Conservation (phyloP, 2,888 invertebrate genomes). For the Acleris cristana region DNA sequence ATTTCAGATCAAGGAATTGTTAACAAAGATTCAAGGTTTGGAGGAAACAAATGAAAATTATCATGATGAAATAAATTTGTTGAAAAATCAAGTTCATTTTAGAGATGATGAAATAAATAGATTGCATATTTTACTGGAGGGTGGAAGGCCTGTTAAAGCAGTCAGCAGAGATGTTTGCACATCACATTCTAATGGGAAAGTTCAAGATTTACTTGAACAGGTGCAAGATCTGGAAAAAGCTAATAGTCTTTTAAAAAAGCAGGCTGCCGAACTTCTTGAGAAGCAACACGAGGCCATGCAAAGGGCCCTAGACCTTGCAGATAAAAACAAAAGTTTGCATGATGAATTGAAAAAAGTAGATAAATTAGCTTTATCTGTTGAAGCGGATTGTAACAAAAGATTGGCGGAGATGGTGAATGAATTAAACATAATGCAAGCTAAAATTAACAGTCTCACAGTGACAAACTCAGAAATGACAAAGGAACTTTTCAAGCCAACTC, state of each 20-base stretch:
- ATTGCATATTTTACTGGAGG: slow-evolving; percentile 87
- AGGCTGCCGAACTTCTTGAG: slow-evolving; percentile 82
- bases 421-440: slow-evolving; percentile 82
- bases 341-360: slow-evolving; percentile 89
- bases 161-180: slow-evolving; percentile 87
- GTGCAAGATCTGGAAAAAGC: slow-evolving; percentile 85
- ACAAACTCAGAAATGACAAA: slow-evolving; percentile 81
- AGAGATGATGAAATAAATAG: slow-evolving; percentile 89
- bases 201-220: slow-evolving; percentile 83
- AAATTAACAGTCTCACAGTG: slow-evolving; percentile 73
- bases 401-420: slow-evolving; percentile 86
- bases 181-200: slow-evolving; percentile 80
- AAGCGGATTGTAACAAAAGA: slow-evolving; percentile 89
- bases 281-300: slow-evolving; percentile 93
- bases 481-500: slow-evolving; percentile 76
- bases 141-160: slow-evolving; percentile 86
- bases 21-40: slow-evolving; percentile 69
- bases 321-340: slow-evolving; percentile 87
- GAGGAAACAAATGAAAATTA: slow-evolving; percentile 72
- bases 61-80: slow-evolving; percentile 67
- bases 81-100: slow-evolving; percentile 73
- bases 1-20: slow-evolving; percentile 58
- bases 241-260: slow-evolving; percentile 78
- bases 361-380: slow-evolving; percentile 88
- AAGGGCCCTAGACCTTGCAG: slow-evolving; percentile 88